phyloP scores from a whole-genome alignment of 2,888 invertebrate genomes.

The Eueremaeus valkanovi region DNA sequence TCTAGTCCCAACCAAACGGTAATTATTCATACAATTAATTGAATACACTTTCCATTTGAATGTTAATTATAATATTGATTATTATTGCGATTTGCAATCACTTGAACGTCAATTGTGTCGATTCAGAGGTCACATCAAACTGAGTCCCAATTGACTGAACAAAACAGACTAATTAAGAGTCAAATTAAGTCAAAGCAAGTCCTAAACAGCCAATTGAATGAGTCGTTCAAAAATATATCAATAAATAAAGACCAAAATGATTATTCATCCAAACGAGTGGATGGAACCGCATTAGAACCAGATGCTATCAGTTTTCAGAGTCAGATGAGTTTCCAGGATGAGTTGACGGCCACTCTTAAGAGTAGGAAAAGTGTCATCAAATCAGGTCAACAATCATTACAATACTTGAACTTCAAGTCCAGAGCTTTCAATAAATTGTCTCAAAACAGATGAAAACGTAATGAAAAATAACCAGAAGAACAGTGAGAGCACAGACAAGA shows the following conservation, averaged over 20 bases:
- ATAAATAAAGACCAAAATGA: neutral
- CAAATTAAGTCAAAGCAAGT: neutral
- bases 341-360: constrained; percentile 1
- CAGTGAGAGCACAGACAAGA: neutral
- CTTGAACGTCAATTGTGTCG: too few relatives aligned
- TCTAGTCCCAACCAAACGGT: constrained; percentile 5
- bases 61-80: too few relatives aligned
- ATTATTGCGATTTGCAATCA: neutral
- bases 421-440: neutral
- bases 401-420: too few relatives aligned
- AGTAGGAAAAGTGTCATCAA: neutral
- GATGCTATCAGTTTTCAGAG: neutral
- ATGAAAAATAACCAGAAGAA: neutral
- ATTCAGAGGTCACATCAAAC: constrained; percentile 14
- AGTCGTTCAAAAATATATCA: constrained; percentile 8
- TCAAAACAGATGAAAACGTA: neutral
- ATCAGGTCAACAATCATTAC: neutral
- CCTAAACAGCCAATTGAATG: constrained; percentile 26
- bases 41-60: neutral
- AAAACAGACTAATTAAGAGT: neutral
- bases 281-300: neutral
- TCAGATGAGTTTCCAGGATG: constrained; percentile 28
- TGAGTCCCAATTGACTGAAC: neutral
- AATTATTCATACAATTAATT: too few relatives aligned
- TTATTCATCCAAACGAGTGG: neutral